Evolutionary conservation across 2,888 invertebrate species (phyloP).

Genomic region (Drosophila dives): DNA sequence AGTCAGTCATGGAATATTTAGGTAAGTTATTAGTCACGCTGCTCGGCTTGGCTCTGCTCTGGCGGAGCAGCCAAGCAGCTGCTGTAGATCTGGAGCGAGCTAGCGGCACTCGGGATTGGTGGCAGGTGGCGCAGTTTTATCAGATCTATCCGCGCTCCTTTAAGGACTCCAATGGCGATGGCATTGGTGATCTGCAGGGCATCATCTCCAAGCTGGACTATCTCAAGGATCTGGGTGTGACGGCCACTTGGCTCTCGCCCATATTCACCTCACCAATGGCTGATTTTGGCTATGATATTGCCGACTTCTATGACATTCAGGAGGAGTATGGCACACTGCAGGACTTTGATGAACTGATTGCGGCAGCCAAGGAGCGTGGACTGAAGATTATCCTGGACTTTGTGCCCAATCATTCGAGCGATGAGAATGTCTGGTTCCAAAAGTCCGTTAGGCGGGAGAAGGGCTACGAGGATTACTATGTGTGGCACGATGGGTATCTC

Average conservation of each 20-base stretch:
- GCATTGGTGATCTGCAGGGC: constrained; percentile 92
- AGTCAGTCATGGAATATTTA: constrained; percentile 50
- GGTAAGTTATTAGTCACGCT: constrained; percentile 30
- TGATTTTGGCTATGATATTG: constrained; percentile 92
- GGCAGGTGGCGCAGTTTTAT: constrained; percentile 92
- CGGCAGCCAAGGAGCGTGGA: constrained; percentile 86
- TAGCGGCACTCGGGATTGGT: constrained; percentile 88
- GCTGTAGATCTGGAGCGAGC: constrained; percentile 47
- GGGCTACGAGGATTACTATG: constrained; percentile 90
- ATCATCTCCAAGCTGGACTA: constrained; percentile 88
- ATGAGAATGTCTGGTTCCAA: constrained; percentile 93
- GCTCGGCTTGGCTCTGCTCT: constrained; percentile 25
- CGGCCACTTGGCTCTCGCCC: constrained; percentile 90
- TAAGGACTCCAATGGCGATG: constrained; percentile 92
- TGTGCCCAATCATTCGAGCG: constrained; percentile 91
- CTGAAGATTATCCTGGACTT: constrained; percentile 87
- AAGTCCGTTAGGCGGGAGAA: constrained; percentile 88
- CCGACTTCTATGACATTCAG: constrained; percentile 89
- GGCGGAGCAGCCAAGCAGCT: constrained; percentile 24
- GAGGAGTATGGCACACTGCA: constrained; percentile 89
- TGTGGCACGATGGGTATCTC: constrained; percentile 89
- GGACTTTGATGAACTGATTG: constrained; percentile 88
- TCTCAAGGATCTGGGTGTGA: constrained; percentile 88
- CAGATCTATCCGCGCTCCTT: constrained; percentile 95
- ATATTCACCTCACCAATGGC: constrained; percentile 90